Base-by-base conservation (phyloP, 2,888 invertebrate genomes). In the Lypha dubia region DNA sequence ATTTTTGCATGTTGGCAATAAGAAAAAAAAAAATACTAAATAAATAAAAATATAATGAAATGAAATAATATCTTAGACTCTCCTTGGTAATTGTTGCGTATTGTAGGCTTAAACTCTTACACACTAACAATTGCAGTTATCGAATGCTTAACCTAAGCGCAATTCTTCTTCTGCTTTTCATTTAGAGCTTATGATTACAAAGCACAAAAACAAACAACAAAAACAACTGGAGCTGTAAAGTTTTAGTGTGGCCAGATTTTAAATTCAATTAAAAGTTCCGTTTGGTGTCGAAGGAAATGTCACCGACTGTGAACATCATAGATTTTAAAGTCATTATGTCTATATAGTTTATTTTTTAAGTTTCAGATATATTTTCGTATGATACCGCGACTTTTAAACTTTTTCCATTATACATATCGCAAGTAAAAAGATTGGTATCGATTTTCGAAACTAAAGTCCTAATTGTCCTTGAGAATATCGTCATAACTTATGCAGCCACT, bases 61-160 rank as follows among this genome's bases (percentile, higher is more conserved):
- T 51, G 11, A 74, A 63, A 63, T 70, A 32, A 79, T 76, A 74
- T 77, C 62, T 80, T 20, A 58, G 80, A 56, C 84, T 84, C 73
- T 84, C 65, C 65, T 73, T 60, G 49, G 46, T 68, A 68, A 81
- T 46, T 71, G 71, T 67, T 77, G 84, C 67, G 81, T 73, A 79
- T 58, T 74, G 63, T 56, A 73, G 74, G 81, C 74, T 75, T 32
- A 58, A 56, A 65, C 41, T 46, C 35, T 35, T 24, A 49, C 53
- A 62, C 44, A 60, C 49, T 38, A 62, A 46, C 44, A 60, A 44
- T 70, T 76, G 28, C 32, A 68, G 51, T 67, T 51, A 41, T 41
- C 24, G 73, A 67, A 84, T 62, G 35, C 76, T 77, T 68, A 71
- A 65, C 20, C 63, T 49, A 56, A 65, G 38, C 32, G 46, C 38